Evolutionary conservation across 1,140 invertebrate species (phyloP), one percentile per base, ranked within the genome.

Genomic region (Zelostemma sp.): DNA sequence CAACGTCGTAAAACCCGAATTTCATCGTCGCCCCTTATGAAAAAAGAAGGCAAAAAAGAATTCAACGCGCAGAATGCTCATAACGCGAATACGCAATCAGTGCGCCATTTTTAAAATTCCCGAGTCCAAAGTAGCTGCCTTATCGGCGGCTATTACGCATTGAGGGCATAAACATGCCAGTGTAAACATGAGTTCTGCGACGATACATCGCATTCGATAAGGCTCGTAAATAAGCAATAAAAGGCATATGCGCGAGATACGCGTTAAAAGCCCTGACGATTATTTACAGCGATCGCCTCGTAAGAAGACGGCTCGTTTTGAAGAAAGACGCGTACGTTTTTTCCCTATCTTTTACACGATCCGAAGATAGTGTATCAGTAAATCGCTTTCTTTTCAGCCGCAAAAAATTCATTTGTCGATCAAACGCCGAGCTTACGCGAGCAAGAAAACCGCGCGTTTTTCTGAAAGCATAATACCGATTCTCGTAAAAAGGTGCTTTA

Each of bases 401-500:
- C n/a, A n/a, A n/a, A n/a, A n/a, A n/a, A n/a, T n/a, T n/a, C n/a
- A n/a, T n/a, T n/a, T n/a, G n/a, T n/a, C n/a, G n/a, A n/a, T n/a
- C n/a, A n/a, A n/a, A n/a, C n/a, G n/a, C n/a, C n/a, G n/a, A n/a
- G n/a, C n/a, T n/a, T n/a, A n/a, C 38, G 59, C 48, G 65, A 31
- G 28, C 28, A 31, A 11, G 11, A 6, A 31, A 6, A 31, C 5
- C 28, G 28, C 28, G 28, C 11, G 5, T 6, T 31, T 31, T 11
- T 31, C 28, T 65, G 59, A 51, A 40, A 43, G 57, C 62, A 55
- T 53, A 75, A 69, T 65, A 56, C 54, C 62, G 63, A 56, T 56
- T 47, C 64, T 65, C 47, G 57, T 69, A 66, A 76, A 72, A 74
- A 72, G 51, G 40, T 51, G 51, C 62, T 51, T 70, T 57, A 62